These are phyloP conservation scores for Gasterosteus nipponicus DNA, from an alignment of 2,113 vertebrate species.

Conservation along the genomic window DNA sequence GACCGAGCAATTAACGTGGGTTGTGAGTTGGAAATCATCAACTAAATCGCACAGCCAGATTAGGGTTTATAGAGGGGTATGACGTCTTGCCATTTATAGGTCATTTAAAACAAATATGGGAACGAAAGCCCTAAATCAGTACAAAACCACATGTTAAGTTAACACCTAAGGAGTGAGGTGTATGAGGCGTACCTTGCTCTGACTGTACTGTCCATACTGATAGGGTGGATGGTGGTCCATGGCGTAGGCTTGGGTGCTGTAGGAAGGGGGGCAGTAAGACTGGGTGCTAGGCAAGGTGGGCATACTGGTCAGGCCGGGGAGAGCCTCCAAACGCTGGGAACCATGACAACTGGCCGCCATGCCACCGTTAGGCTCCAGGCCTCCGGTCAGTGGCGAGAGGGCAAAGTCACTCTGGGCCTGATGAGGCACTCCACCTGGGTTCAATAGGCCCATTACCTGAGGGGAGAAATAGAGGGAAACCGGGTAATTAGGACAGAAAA, in stretches of 20 bases:
- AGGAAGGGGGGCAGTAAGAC: slow-evolving; percentile 96
- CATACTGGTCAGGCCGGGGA: slow-evolving; percentile 86
- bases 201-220: slow-evolving; percentile 97
- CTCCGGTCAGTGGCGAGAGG: slow-evolving; percentile 93
- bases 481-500: slow-evolving; percentile 8
- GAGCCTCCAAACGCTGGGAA: slow-evolving; percentile 94
- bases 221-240: slow-evolving; percentile 96
- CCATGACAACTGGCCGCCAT: slow-evolving; percentile 93
- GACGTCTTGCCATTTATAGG: slow-evolving; percentile 13
- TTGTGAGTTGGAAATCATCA: slow-evolving; percentile 39
- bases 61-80: slow-evolving; percentile 16
- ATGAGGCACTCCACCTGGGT: slow-evolving; percentile 94
- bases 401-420: slow-evolving; percentile 97
- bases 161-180: neutral
- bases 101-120: neutral
- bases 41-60: slow-evolving; percentile 24
- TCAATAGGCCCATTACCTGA: slow-evolving; percentile 98
- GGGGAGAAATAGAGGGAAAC: slow-evolving; percentile 19
- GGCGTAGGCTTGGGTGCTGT: slow-evolving; percentile 93
- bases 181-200: slow-evolving; percentile 89
- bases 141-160: neutral
- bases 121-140: neutral
- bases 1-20: slow-evolving; percentile 55
- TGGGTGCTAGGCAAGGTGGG: slow-evolving; percentile 91
- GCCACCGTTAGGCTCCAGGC: slow-evolving; percentile 91